Evolutionary conservation across 1,140 invertebrate genomes (phyloP), one percentile per base, ranked within the genome.

Genomic region (Drosophila orena): DNA sequence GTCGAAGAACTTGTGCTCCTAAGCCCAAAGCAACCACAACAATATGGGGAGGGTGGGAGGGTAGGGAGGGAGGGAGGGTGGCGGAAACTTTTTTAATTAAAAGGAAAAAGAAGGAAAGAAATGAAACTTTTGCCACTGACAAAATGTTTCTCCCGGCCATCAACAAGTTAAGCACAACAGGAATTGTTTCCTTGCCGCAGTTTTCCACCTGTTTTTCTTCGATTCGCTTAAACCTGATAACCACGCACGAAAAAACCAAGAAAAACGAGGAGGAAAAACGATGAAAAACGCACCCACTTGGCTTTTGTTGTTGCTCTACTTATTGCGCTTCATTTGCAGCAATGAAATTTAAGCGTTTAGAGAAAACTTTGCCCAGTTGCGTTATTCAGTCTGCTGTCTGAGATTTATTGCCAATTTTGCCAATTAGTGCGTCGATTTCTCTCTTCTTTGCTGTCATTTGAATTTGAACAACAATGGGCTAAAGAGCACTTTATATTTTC

Each of bases 71-170:
- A n/a, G n/a, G 43, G 42, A 17, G 35, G 53, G 38, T 54, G 58
- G 57, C 57, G 60, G 44, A 79, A 79, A 79, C 77, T 79, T 79
- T 79, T 79, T 79, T 79, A 79, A 79, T 79, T 79, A 79, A 79
- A 74, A 56, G 53, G 57, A 42, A 78, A 77, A 77, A 43, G 30
- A 61, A 22, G 14, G n/a, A 24, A 30, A 5, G 47, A 40, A 68
- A 44, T 44, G 49, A 61, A 78, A 71, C 65, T 65, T 78, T 53
- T 52, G 7, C 47, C 74, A 60, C 74, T 60, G 73, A 69, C 56
- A 69, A 69, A 70, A 77, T 77, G 64, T 61, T 46, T 46, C 54
- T 46, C 62, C 59, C 61, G 47, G 40, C 42, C 71, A 78, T 78
- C 76, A 78, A 64, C 68, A 78, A 72, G 75, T 66, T 59, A 27